Conservation (phyloP, 2,888 invertebrate species). For the Rotaria macrura region DNA sequence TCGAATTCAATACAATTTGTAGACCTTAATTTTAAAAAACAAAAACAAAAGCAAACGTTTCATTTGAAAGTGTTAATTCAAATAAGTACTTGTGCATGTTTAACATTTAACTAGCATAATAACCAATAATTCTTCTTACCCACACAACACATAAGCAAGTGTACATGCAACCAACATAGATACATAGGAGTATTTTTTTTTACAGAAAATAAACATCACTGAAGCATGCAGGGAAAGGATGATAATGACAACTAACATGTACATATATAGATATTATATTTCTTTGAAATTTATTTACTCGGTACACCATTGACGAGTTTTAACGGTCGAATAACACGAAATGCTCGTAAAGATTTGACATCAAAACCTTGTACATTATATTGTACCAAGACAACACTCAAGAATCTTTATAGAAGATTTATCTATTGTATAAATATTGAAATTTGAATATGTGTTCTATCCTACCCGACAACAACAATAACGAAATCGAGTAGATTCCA, state of each 20-base stretch:
- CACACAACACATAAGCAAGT: neutral
- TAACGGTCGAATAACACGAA: conserved; percentile 89
- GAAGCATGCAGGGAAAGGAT: too few relatives aligned
- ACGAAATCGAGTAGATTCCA: conserved; percentile 75
- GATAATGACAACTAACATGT: too few relatives aligned
- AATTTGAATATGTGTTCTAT: neutral
- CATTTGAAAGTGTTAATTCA: too few relatives aligned
- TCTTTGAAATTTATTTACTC: conserved; percentile 64
- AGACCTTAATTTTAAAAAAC: conserved; percentile 61
- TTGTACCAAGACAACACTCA: conserved; percentile 26
- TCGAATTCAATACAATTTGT: conserved; percentile 97
- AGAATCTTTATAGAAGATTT: conserved; percentile 25
- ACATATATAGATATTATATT: too few relatives aligned
- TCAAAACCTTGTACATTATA: conserved; percentile 59
- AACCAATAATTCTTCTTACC: too few relatives aligned
- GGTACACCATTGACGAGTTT: conserved; percentile 96
- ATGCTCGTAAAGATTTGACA: conserved; percentile 93
- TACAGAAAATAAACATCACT: neutral
- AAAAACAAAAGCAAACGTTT: too few relatives aligned
- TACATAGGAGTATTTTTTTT: too few relatives aligned
- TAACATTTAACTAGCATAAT: too few relatives aligned
- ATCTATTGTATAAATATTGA: too few relatives aligned
- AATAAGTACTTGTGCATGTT: too few relatives aligned
- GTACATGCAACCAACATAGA: too few relatives aligned
- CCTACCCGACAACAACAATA: conserved; percentile 98